Percentiles rank a stretch among this genome's conserved stretches.
Evolutionary conservation across 2,113 vertebrate species (phyloP).

Genomic region (Uropsilus gracilis): DNA sequence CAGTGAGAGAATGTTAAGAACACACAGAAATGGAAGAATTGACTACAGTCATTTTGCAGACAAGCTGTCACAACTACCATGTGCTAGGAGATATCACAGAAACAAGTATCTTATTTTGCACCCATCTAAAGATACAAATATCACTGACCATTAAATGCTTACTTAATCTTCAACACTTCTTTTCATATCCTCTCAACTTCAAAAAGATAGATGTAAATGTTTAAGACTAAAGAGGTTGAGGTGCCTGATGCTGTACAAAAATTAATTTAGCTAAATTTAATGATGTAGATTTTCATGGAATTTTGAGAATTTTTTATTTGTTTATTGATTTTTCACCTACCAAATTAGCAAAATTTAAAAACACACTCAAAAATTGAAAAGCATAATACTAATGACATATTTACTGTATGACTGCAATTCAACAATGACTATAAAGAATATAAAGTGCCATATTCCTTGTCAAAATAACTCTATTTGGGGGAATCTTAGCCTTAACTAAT

Average conservation of each 20-base stretch:
- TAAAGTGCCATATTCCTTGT: neutral
- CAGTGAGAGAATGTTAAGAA: neutral
- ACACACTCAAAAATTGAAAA: neutral
- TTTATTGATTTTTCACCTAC: neutral
- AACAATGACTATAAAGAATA: neutral
- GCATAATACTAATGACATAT: neutral
- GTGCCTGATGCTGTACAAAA: neutral
- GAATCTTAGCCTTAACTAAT: neutral
- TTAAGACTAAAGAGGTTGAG: neutral
- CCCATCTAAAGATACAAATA: neutral
- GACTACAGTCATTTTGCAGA: neutral
- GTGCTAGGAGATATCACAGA: neutral
- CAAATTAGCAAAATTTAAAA: slow-evolving; percentile 12
- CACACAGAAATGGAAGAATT: neutral
- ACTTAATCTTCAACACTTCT: neutral
- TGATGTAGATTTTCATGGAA: neutral
- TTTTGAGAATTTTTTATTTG: neutral
- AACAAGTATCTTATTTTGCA: neutral
- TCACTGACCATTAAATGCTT: neutral
- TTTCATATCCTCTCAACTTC: neutral
- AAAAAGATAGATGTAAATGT: neutral
- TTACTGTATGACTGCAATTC: neutral
- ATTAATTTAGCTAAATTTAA: neutral
- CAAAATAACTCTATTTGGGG: neutral
- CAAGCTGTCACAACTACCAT: neutral